Base-by-base conservation (phyloP, 2,888 invertebrate species). In the Nomada ruficornis region DNA sequence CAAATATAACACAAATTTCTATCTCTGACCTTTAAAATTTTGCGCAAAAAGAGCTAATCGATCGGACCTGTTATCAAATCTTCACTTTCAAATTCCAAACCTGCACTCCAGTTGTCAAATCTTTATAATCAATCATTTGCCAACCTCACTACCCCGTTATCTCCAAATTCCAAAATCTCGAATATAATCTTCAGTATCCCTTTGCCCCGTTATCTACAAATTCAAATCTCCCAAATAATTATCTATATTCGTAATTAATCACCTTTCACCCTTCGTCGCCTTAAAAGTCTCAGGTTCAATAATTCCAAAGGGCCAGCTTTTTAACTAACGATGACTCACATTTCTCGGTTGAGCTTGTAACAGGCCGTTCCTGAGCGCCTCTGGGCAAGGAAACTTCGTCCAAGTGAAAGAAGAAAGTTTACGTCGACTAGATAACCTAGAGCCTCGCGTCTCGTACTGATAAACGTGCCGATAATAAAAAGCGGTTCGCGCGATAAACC, bases 401-500 rank as follows among this genome's bases (percentile, higher is more conserved):
- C 36, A 10, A n/a, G 55, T 63, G 54, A 29, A 65, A 74, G 59
- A 55, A 36, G 60, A 76, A 62, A 69, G 55, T 75, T 60, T 62
- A 47, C 84, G 70, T 20, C 36, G 77, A 44, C 55, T 65, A 57
- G 69, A 87, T 87, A 87, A 87, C 71, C 73, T 29, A 77, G 67
- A 67, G 69, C 70, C 78, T 80, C 76, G 84, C 57, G 77, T 57
- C 47, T 80, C 62, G 54, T 10, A 50, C 55, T 57, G 85, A 87
- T 87, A 87, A 85, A 74, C 29, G 20, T 13, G 20, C 26, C 29
- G 82, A 86, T 82, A 83, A 63, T 67, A 18, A 44, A 36, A 60
- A 62, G 54, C 23, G 50, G 42, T 62, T 71, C 60, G 18, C 65
- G 54, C 74, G 79, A 87, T 81, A 85, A 76, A 71, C 64, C 73